These are phyloP conservation scores for Heliconius hewitsoni DNA, from an alignment of 1,140 invertebrate genomes.

Conservation along the genomic window DNA sequence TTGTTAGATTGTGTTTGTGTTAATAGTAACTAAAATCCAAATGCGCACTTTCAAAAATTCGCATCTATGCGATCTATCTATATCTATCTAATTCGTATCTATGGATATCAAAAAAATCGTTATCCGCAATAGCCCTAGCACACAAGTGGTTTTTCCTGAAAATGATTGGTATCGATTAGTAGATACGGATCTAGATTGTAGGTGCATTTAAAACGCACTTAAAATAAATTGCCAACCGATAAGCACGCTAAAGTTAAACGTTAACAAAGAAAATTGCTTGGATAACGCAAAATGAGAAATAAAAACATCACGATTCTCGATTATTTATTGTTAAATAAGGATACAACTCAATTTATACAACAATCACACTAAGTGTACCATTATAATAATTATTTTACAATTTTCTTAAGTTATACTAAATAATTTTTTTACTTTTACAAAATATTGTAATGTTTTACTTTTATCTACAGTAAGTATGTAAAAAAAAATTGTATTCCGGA, in stretches of 20 bases:
- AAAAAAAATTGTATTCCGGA: too few relatives aligned
- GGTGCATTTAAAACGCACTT: constrained; percentile 13
- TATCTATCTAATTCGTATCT: too few relatives aligned
- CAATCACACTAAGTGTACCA: background rate
- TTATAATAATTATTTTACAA: background rate
- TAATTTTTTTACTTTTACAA: too few relatives aligned
- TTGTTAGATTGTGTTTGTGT: too few relatives aligned
- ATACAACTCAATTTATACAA: background rate
- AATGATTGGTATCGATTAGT: constrained; percentile 22
- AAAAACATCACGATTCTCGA: background rate
- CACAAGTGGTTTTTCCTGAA: constrained; percentile 22
- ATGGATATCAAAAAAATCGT: too few relatives aligned
- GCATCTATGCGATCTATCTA: too few relatives aligned
- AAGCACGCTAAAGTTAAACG: constrained; percentile 17
- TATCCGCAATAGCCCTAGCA: too few relatives aligned
- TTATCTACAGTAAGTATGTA: too few relatives aligned
- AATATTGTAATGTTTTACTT: too few relatives aligned
- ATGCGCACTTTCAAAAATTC: too few relatives aligned
- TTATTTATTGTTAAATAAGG: background rate
- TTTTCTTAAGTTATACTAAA: too few relatives aligned
- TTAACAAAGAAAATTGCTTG: background rate
- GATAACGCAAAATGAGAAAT: background rate
- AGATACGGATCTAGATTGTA: constrained; percentile 19
- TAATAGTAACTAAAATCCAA: too few relatives aligned
- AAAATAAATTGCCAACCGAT: constrained; percentile 23